Evolutionary conservation across 2,113 vertebrate species (phyloP).

Genomic region (Dasypus novemcinctus): DNA sequence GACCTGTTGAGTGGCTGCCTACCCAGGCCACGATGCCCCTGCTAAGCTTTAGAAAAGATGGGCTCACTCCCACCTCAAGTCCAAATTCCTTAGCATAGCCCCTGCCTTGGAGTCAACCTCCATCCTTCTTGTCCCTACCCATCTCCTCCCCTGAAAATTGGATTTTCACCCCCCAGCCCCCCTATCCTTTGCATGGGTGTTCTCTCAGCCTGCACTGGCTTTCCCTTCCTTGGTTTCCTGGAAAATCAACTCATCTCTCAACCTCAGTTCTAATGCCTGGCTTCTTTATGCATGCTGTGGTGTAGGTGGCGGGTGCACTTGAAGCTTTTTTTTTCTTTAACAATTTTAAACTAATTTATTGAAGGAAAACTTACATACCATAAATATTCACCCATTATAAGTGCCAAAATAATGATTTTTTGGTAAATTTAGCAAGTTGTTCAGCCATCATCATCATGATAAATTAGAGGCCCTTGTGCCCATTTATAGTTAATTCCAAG

Average conservation of each 20-base stretch:
- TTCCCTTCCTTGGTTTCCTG: neutral
- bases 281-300: fast-evolving
- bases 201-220: neutral
- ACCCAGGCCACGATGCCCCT: neutral
- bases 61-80: neutral
- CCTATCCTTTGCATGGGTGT: fast-evolving
- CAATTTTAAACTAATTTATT: no score
- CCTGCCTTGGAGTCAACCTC: no score
- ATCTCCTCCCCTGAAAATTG: neutral
- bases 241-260: neutral
- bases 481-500: no score
- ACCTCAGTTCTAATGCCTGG: fast-evolving
- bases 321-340: no score
- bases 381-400: no score
- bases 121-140: fast-evolving
- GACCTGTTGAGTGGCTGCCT: no score
- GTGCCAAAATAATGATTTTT: no score
- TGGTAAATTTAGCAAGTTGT: no score
- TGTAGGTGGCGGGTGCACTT: no score
- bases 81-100: neutral
- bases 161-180: fast-evolving
- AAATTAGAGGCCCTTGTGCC: no score
- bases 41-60: neutral
- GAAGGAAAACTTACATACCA: no score
- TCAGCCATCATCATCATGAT: no score